Conservation (phyloP, 2,113 vertebrate genomes). For the Lonchura striata region DNA sequence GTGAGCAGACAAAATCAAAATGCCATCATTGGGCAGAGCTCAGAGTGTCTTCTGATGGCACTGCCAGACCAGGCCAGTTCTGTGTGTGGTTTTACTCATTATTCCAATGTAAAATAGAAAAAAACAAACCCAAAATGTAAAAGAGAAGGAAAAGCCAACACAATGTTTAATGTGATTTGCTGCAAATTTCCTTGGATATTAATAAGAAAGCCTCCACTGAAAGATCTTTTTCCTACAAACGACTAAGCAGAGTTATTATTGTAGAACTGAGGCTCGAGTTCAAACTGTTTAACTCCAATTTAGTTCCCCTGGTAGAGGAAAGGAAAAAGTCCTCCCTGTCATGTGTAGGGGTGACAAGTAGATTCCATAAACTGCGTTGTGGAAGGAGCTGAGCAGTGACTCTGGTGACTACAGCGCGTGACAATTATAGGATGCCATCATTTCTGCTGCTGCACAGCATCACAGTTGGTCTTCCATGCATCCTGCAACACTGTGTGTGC, state of each 20-base stretch:
- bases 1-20: background rate
- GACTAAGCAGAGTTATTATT: background rate
- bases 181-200: background rate
- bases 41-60: background rate
- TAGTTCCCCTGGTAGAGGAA: background rate
- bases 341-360: background rate
- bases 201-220: background rate
- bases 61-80: background rate
- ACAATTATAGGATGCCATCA: background rate
- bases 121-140: background rate
- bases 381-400: background rate
- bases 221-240: background rate
- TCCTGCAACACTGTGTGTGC: background rate
- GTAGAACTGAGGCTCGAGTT: background rate
- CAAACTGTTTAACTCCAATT: background rate
- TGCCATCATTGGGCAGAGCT: accelerated
- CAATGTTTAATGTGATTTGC: background rate
- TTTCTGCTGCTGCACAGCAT: background rate
- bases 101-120: background rate
- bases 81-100: background rate
- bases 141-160: background rate
- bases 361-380: accelerated
- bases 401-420: background rate
- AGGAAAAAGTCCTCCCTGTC: background rate
- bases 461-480: background rate